Conservation (phyloP, 2,888 invertebrate species). For the Drosophila infuscata region DNA sequence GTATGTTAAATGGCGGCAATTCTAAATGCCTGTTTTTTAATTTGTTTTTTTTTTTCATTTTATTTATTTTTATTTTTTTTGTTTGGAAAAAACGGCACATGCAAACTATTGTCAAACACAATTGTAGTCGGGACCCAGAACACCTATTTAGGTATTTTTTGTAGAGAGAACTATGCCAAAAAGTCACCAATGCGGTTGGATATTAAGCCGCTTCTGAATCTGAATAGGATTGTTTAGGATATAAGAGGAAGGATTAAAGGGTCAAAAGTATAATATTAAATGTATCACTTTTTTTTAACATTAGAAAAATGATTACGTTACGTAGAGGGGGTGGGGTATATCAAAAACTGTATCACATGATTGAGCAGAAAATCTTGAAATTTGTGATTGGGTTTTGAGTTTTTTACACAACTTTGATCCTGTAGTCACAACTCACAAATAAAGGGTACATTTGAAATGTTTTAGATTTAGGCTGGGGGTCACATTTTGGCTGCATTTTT, state of each 20-base stretch:
- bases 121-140: slow-evolving; percentile 12
- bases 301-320: slow-evolving; percentile 46
- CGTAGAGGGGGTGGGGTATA: slow-evolving; percentile 8
- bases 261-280: slow-evolving; percentile 31
- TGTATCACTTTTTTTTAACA: slow-evolving; percentile 38
- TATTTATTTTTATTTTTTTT: neutral
- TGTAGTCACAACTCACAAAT: slow-evolving; percentile 54
- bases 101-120: slow-evolving; percentile 38
- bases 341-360: slow-evolving; percentile 35
- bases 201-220: neutral
- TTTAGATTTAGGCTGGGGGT: slow-evolving; percentile 23
- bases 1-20: slow-evolving; percentile 78
- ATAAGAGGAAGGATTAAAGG: neutral
- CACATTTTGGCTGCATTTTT: slow-evolving; percentile 63
- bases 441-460: slow-evolving; percentile 39
- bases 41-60: neutral
- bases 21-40: slow-evolving; percentile 49
- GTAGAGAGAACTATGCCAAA: slow-evolving; percentile 51
- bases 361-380: slow-evolving; percentile 12
- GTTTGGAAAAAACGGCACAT: slow-evolving; percentile 61
- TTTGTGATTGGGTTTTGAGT: slow-evolving; percentile 37
- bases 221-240: neutral
- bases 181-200: slow-evolving; percentile 63
- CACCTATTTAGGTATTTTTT: slow-evolving; percentile 39
- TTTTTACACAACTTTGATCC: slow-evolving; percentile 35